Evolutionary conservation across 1,140 invertebrate genomes (phyloP).

Genomic region (Drosophila sulfurigaster): DNA sequence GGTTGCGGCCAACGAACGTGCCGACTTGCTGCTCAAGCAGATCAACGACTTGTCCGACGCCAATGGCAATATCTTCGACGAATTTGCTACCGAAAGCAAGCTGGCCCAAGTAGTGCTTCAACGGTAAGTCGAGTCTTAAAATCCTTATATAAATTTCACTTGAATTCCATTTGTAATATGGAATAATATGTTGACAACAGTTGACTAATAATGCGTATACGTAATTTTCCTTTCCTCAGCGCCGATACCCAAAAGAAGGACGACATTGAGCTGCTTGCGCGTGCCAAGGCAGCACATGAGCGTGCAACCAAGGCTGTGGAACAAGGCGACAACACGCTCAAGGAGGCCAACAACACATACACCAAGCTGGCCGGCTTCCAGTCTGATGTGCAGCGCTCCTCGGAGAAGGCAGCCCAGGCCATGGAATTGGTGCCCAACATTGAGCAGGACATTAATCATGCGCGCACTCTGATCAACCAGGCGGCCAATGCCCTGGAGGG

Average conservation of each 20-base stretch:
- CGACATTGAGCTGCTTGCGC: constrained; percentile 86
- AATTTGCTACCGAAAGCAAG: constrained; percentile 85
- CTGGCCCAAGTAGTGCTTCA: constrained; percentile 89
- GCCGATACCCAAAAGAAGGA: constrained; percentile 82
- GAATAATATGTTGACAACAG: too few relatives aligned
- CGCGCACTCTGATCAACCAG: constrained; percentile 87
- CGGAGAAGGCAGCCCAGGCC: constrained; percentile 90
- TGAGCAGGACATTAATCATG: constrained; percentile 87
- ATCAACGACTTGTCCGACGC: constrained; percentile 69
- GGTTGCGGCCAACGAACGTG: constrained; percentile 86
- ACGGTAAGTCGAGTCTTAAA: constrained; percentile 86
- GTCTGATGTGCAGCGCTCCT: constrained; percentile 93
- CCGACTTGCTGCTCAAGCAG: constrained; percentile 63
- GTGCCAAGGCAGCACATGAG: constrained; percentile 89
- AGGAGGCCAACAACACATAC: constrained; percentile 94
- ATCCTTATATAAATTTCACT: too few relatives aligned
- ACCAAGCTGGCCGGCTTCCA: constrained; percentile 93
- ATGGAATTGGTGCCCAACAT: constrained; percentile 91
- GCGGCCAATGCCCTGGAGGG: constrained; percentile 89
- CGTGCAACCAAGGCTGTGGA: constrained; percentile 93
- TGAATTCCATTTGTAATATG: too few relatives aligned
- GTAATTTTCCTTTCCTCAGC: constrained; percentile 31
- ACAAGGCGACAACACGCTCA: constrained; percentile 93
- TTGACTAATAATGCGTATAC: not conserved
- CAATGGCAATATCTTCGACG: constrained; percentile 70